Evolutionary conservation across 2,113 vertebrate species (phyloP).

Genomic region (Numida meleagris): DNA sequence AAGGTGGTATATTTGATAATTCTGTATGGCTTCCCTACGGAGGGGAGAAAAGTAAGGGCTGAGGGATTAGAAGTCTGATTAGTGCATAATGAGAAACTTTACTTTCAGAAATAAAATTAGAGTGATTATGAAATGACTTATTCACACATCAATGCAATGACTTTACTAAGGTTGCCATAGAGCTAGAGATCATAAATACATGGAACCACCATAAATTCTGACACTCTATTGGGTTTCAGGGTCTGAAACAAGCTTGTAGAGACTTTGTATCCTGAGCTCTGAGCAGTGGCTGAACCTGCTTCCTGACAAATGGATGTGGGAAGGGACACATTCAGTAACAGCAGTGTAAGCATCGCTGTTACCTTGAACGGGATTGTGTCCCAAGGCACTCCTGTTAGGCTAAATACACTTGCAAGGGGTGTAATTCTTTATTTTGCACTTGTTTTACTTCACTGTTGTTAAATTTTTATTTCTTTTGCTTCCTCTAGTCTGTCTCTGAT

Average conservation of each 20-base stretch:
- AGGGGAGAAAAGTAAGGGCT: background rate
- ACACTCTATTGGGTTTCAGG: background rate
- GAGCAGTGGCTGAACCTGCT: background rate
- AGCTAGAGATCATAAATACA: background rate
- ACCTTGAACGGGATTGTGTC: background rate
- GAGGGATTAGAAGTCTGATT: constrained; percentile 30
- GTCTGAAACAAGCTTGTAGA: background rate
- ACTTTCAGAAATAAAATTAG: constrained; percentile 46
- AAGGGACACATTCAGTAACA: background rate
- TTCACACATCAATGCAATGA: background rate
- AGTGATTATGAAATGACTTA: constrained; percentile 20
- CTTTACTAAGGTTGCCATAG: constrained; percentile 28
- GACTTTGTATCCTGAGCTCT: background rate
- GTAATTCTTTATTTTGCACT: background rate
- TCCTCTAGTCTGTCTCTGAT: background rate
- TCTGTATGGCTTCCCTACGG: constrained; percentile 9
- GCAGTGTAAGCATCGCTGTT: background rate
- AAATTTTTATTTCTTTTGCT: background rate
- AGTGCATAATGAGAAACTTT: constrained; percentile 47
- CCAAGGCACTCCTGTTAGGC: background rate
- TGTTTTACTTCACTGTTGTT: background rate
- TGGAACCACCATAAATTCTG: background rate
- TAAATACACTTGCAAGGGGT: background rate
- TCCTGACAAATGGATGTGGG: background rate
- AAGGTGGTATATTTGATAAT: constrained; percentile 14